These are phyloP conservation scores for Selene dorsalis DNA, from an alignment of 2,797 vertebrate species.

Conservation along the genomic window DNA sequence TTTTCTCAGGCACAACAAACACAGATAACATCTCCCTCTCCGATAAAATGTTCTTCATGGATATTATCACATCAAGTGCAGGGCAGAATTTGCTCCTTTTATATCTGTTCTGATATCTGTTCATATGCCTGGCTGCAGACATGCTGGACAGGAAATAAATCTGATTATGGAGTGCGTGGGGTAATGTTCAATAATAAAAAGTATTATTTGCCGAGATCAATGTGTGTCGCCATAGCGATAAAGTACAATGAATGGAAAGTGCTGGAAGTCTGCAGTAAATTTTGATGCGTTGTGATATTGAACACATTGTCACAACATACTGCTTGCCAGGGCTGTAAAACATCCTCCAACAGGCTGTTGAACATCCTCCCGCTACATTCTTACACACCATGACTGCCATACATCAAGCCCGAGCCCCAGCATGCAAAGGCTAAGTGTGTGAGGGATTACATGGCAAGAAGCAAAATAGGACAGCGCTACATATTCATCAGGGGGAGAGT, in stretches of 20 bases:
- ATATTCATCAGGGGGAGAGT: slow-evolving; percentile 70
- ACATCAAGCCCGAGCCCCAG: slow-evolving; percentile 70
- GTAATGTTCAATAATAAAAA: slow-evolving; percentile 86
- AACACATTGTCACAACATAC: slow-evolving; percentile 83
- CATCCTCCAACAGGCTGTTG: slow-evolving; percentile 81
- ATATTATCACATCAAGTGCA: slow-evolving; percentile 61
- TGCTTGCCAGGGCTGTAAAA: slow-evolving; percentile 80
- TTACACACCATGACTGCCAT: slow-evolving; percentile 68
- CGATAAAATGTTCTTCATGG: slow-evolving; percentile 62
- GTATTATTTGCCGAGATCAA: slow-evolving; percentile 85
- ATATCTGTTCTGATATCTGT: slow-evolving; percentile 63
- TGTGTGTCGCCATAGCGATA: slow-evolving; percentile 78
- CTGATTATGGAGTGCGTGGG: slow-evolving; percentile 75
- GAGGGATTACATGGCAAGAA: slow-evolving; percentile 65
- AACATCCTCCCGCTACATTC: slow-evolving; percentile 73
- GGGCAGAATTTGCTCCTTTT: slow-evolving; percentile 43
- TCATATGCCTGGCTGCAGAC: slow-evolving; percentile 60
- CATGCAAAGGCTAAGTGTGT: slow-evolving; percentile 68
- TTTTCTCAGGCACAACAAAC: slow-evolving; percentile 58
- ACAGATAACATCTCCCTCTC: slow-evolving; percentile 62
- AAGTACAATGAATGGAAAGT: slow-evolving; percentile 83
- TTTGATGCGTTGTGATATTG: slow-evolving; percentile 83
- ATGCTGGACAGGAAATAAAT: slow-evolving; percentile 80
- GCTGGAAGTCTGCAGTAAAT: slow-evolving; percentile 81
- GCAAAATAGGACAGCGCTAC: slow-evolving; percentile 68